phyloP scores from a whole-genome alignment of 2,797 vertebrate species.

The Chanos chanos region DNA sequence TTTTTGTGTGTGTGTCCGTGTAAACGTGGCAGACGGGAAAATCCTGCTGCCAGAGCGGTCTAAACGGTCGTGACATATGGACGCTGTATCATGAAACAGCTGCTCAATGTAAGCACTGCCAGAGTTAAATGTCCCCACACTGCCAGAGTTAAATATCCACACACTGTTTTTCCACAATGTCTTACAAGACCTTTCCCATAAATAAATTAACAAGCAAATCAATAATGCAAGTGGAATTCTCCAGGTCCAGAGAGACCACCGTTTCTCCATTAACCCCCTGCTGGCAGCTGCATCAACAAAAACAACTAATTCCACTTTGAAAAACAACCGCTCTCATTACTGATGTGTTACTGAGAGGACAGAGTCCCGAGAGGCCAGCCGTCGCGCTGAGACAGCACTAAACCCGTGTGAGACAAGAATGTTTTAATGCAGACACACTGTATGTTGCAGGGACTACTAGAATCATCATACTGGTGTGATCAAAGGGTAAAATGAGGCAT shows the following conservation, averaged over 20 bases:
- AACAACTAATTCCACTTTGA: slow-evolving; percentile 46
- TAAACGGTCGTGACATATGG: slow-evolving; percentile 36
- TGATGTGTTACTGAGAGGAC: slow-evolving; percentile 40
- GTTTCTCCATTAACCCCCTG: slow-evolving; percentile 45
- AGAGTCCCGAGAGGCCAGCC: slow-evolving; percentile 29
- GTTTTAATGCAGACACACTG: slow-evolving; percentile 24
- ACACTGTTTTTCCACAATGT: slow-evolving; percentile 19
- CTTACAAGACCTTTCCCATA: slow-evolving; percentile 40
- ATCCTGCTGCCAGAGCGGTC: slow-evolving; percentile 12
- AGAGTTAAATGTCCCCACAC: slow-evolving; percentile 44
- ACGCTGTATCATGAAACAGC: slow-evolving; percentile 36
- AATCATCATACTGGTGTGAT: too few relatives aligned
- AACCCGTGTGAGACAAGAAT: slow-evolving; percentile 25
- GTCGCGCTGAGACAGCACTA: slow-evolving; percentile 38
- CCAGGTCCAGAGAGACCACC: slow-evolving; percentile 31
- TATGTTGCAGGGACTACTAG: too few relatives aligned
- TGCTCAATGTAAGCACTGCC: slow-evolving; percentile 35
- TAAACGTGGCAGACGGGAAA: too few relatives aligned
- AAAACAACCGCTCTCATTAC: slow-evolving; percentile 44
- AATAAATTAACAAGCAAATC: slow-evolving; percentile 46
- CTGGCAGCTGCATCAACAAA: slow-evolving; percentile 43
- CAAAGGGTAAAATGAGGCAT: too few relatives aligned
- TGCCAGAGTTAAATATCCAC: slow-evolving; percentile 43
- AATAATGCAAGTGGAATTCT: slow-evolving; percentile 43
- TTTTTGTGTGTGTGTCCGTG: too few relatives aligned